Base-by-base conservation (phyloP, 2,113 vertebrate species). In the Takifugu flavidus region DNA sequence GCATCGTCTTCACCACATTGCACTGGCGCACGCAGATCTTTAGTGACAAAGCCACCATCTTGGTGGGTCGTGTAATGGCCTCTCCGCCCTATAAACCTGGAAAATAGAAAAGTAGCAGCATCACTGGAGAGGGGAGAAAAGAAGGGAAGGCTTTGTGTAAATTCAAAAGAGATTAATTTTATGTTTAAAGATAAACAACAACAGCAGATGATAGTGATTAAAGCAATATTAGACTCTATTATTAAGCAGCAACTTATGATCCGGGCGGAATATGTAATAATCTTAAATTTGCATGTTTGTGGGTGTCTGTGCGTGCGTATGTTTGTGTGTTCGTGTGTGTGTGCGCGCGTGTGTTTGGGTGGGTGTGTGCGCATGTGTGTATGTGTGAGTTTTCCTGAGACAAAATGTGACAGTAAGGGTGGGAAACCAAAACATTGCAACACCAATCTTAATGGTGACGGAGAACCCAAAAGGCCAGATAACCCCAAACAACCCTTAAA, bases 21-120 rank as follows among this genome's bases (percentile, higher is more conserved):
- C 97, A 98, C 45, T 99, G 97, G 42, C 96, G 96, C 20, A 99
- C 92, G n/a, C 97, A 99, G 65, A 99, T 99, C 92, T 99, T 99
- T 51, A 99, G 79, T 2, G 97, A 99, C 31, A 99, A 88, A 65
- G 96, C 96, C 80, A 99, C 96, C 96, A 99, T 99, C 70, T 87
- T 94, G 85, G 63, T 69, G 59, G 76, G 53, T 71, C 73, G 68
- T 78, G 28, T 34, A 70, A 58, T 5, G 59, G 29, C 65, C 72
- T 75, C 34, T 74, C 72, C 80, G 26, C 76, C 72, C 31, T 72
- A 78, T 74, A 78, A 82, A 84, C 85, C 84, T 89, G 71, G 13
- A 67, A 73, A 56, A 82, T 39, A 68, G 27, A 52, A 5, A 59
- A 26, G 10, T 7, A 45, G 31, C 46, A 49, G 27, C 25, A 63